Base-by-base conservation (phyloP, 2,888 invertebrate species). In the Calameuta idolon region DNA sequence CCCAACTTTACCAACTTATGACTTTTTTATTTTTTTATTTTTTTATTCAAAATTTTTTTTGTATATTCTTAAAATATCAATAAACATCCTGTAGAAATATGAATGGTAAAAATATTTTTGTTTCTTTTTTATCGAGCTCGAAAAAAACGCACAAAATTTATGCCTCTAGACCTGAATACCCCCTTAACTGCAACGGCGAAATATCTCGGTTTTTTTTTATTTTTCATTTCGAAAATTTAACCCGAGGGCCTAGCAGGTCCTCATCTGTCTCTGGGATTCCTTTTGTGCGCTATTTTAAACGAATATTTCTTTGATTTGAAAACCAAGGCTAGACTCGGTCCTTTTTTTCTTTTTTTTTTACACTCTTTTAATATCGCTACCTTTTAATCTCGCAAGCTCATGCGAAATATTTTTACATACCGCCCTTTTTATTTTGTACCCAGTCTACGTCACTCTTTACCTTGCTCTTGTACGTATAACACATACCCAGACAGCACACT, bases 231-330 rank as follows among this genome's bases (percentile, higher is more conserved):
- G 73, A 73, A 75, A 79, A 80, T 40, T 75, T 77, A 73, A 77
- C 79, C 79, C 68, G 31, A 76, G 79, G 75, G 69, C 68, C 79
- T 30, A 75, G 55, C 55, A 12, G 37, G 69, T 74, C 69, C 74
- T 73, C 77, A 77, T 80, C 77, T 69, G 35, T 74, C 79, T 40
- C 35, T 31, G 68, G 40, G 15, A 35, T 78, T 81, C 74, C 73
- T 79, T 79, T 77, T 73, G 75, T 77, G 73, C n/a, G 55, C 55
- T 12, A 30, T 79, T 77, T 76, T 82, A 82, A 79, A 80, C 76
- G 77, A 76, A 82, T 79, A 79, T 80, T 79, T 78, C 78, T 80
- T 78, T 80, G 79, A 82, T 82, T 82, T 74, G 74, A 69, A 73
- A 33, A 69, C 23, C 55, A 23, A 55, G 55, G 23, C 23, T 40